These are phyloP conservation scores for Sterrhoptilus dennistouni DNA, from an alignment of 2,113 vertebrate genomes.

Conservation along the genomic window DNA sequence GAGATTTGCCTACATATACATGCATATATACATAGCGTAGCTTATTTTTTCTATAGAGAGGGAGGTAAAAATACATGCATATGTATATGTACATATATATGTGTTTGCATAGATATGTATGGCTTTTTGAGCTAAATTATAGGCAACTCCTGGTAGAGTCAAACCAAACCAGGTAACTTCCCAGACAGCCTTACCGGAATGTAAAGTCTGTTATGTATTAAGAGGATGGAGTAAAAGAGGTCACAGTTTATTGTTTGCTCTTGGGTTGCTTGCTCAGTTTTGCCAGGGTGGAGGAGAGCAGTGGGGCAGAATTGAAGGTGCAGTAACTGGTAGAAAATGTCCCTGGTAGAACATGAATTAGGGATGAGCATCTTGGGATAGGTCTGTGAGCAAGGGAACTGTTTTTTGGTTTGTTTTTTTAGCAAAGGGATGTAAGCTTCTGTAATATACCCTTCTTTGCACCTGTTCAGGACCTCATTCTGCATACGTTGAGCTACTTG, in stretches of 20 bases:
- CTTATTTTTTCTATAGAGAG: neutral
- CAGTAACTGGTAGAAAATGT: neutral
- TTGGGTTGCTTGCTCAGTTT: conserved; percentile 41
- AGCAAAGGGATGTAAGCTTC: neutral
- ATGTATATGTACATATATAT: no score
- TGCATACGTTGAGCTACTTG: fast-evolving
- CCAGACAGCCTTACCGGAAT: neutral
- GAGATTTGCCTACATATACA: neutral
- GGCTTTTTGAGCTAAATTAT: neutral
- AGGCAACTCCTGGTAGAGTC: neutral
- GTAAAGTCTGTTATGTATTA: neutral
- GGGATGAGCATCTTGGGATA: neutral
- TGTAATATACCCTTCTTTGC: neutral
- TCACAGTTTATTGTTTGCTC: conserved; percentile 13
- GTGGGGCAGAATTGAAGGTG: neutral
- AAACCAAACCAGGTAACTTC: neutral
- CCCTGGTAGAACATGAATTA: neutral
- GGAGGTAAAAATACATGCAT: neutral
- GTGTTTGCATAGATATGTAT: neutral
- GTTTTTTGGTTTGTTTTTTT: neutral
- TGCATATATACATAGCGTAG: neutral
- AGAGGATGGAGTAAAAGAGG: conserved; percentile 9
- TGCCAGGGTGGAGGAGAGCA: neutral
- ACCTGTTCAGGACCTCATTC: neutral
- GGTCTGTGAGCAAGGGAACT: neutral